Evolutionary conservation across 2,797 vertebrate genomes (phyloP).

Genomic region (Rhinophrynus dorsalis): DNA sequence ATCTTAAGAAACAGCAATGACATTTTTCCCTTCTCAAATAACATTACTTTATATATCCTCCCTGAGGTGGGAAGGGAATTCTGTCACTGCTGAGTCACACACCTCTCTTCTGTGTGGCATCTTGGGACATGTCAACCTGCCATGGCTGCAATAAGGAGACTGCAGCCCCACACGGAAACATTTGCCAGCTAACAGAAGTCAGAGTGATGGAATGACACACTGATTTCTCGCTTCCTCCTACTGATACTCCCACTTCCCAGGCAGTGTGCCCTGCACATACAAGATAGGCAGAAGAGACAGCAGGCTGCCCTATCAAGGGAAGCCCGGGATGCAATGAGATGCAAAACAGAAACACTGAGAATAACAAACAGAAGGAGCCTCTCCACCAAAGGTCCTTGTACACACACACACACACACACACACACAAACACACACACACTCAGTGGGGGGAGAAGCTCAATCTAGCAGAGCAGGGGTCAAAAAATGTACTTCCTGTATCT

Average conservation of each 20-base stretch:
- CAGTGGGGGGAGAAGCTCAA: not conserved
- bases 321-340: constrained; percentile 23
- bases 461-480: not conserved
- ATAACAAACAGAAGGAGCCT: constrained; percentile 26
- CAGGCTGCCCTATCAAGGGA: constrained; percentile 38
- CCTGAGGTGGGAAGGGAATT: constrained; percentile 27
- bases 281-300: constrained; percentile 55
- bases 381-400: too few relatives aligned
- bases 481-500: too few relatives aligned
- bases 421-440: too few relatives aligned
- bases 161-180: constrained; percentile 52
- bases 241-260: constrained; percentile 48
- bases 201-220: constrained; percentile 37
- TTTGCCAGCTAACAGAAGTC: constrained; percentile 52
- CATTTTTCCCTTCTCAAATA: constrained; percentile 20
- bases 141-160: constrained; percentile 47
- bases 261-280: constrained; percentile 46
- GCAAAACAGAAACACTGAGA: constrained; percentile 22
- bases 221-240: constrained; percentile 53
- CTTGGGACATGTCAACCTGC: constrained; percentile 36
- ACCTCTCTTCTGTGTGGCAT: constrained; percentile 22
- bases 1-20: constrained; percentile 13
- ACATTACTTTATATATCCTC: constrained; percentile 11
- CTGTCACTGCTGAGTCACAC: constrained; percentile 35
- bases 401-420: too few relatives aligned